Base-by-base conservation (phyloP, 2,797 vertebrate genomes). In the Paedocypris micromegethes region DNA sequence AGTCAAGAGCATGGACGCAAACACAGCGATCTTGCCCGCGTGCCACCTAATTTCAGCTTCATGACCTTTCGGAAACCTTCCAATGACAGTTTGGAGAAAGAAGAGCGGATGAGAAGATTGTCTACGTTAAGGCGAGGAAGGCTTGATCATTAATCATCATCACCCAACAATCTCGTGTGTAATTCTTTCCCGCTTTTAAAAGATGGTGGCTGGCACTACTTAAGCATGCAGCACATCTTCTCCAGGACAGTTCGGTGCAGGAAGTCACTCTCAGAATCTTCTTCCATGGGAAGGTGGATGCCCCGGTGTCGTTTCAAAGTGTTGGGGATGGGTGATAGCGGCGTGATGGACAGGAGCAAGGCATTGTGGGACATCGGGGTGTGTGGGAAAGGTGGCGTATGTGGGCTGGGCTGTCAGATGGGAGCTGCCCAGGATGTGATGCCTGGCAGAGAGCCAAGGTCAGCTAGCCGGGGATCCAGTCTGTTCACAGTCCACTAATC, bases 91-190 rank as follows among this genome's bases (percentile, higher is more conserved):
- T 68, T 56, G 39, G 54, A 70, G 74, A 76, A 76, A 78, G 79
- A 53, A 65, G 73, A 80, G 54, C 39, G 44, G 56, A 74, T 57
- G 51, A 37, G 42, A 53, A 37, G 39, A 70, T 40, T 23, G 23
- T 23, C 23, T 23, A 23, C 23, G 23, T 23, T 23, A 23, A 23
- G 23, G 23, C 23, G 23, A 23, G 23, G 23, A 23, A 23, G 23
- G 23, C 23, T 83, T 82, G 87, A 90, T 89, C 87, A 90, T 92
- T 86, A 90, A 91, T 92, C 90, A 91, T 74, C 84, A 78, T 87
- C 86, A 83, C 86, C 85, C 89, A 83, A 86, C 90, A 86, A 86
- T 88, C 86, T 86, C 82, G 23, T 23, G 23, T 23, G 23, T 23
- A 23, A 23, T 23, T 23, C 23, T 23, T 23, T 23, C 23, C 23